Base-by-base conservation (phyloP, 1,140 invertebrate species). In the Zaprionus tsacasi region DNA sequence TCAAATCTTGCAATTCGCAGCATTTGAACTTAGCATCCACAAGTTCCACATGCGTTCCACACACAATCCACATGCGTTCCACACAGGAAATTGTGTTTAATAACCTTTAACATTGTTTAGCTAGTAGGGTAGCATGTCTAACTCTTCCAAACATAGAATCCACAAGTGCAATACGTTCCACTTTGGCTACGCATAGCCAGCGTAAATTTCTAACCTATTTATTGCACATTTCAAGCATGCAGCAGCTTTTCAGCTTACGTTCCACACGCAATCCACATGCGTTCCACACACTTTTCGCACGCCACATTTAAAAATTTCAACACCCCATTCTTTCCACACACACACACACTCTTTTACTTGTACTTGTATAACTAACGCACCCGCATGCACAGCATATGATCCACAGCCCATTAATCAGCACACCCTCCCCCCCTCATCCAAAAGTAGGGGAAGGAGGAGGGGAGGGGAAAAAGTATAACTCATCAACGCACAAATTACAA, bases 401-500 rank as follows among this genome's bases (percentile, higher is more conserved):
- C 73, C 67, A 75, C 80, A 86, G 69, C 72, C 71, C 83, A 87
- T 87, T 88, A 87, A 87, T 87, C 82, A 87, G 82, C 52, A 21
- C 21, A 21, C 2, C 21, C 21, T 2, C 1, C 40, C 40, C 40
- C 30, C 58, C 21, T 1, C 21, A 21, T 1, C 21, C 21, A 21
- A 21, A 1, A 21, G 21, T 21, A 21, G 21, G 21, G 25, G 25
- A 1, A 30, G 6, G 27, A 0, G 61, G 77, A 57, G 69, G 58
- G 72, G 27, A 30, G 27, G 7, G 2, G 13, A 15, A 15, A 80
- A 75, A 82, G 72, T 82, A 88, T 87, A 87, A 87, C 82, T 87
- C 82, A 87, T 88, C 82, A 88, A 79, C 83, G 77, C 83, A 81
- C 83, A 88, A 87, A 87, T 88, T 88, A 88, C 85, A 83, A 87